Conservation (phyloP, 2,888 invertebrate species). For the Pseudococcus jackbeardsleyi region DNA sequence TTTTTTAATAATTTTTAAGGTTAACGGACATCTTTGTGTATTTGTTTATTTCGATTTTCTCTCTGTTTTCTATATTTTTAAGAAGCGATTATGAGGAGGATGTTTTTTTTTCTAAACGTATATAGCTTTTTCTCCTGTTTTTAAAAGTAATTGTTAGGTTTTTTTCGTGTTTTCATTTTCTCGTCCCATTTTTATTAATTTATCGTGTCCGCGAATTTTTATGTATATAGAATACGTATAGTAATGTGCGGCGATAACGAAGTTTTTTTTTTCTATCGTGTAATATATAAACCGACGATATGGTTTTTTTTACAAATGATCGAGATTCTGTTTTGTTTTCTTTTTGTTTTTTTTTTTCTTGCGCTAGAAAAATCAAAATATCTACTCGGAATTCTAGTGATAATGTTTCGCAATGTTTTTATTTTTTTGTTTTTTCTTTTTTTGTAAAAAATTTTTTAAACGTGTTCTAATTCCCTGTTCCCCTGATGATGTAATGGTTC, state of each 20-base stretch:
- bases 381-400: conserved; percentile 43
- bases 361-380: conserved; percentile 47
- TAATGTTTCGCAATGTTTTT: conserved; percentile 28
- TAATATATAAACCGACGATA: conserved; percentile 20
- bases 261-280: conserved; percentile 27
- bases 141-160: conserved; percentile 45
- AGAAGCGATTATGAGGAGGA: not conserved
- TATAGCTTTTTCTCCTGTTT: not conserved
- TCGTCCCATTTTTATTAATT: not conserved
- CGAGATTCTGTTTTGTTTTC: conserved; percentile 18
- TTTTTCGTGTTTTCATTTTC: conserved; percentile 9
- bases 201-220: not conserved
- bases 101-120: conserved; percentile 5
- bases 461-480: conserved; percentile 3
- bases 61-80: conserved; percentile 23
- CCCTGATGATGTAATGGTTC: not conserved
- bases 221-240: conserved; percentile 17
- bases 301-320: conserved; percentile 12
- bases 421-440: not conserved
- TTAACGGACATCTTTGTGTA: conserved; percentile 25
- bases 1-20: conserved; percentile 17
- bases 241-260: not conserved
- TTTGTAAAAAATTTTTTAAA: not conserved
- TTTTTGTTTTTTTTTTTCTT: not conserved
- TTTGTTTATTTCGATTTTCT: conserved; percentile 29